These are phyloP conservation scores for Heliconius erato DNA, from an alignment of 2,888 invertebrate species.

Conservation along the genomic window DNA sequence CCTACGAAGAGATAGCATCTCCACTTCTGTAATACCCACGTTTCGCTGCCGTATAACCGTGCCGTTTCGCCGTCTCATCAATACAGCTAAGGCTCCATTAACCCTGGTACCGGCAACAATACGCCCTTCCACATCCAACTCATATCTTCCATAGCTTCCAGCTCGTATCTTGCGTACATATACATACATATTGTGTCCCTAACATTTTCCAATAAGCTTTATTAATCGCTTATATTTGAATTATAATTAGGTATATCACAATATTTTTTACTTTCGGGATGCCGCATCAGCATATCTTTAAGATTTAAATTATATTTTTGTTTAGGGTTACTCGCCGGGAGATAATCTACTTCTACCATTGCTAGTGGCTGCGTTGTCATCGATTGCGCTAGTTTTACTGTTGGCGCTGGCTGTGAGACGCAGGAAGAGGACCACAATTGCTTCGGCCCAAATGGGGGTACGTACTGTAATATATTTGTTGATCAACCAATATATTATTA, in stretches of 20 bases:
- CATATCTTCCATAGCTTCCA: no score
- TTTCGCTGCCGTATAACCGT: no score
- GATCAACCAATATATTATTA: not conserved
- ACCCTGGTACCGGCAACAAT: no score
- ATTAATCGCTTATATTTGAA: conserved; percentile 1
- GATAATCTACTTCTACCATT: conserved; percentile 86
- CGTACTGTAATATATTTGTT: not conserved
- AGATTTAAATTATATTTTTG: conserved; percentile 39
- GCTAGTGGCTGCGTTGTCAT: conserved; percentile 82
- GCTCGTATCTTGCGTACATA: not conserved
- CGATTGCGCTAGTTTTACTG: conserved; percentile 77
- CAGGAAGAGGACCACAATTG: conserved; percentile 69
- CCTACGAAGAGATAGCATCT: no score
- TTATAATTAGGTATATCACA: not conserved
- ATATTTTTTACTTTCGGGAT: not conserved
- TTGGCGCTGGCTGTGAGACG: conserved; percentile 84
- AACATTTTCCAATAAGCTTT: not conserved
- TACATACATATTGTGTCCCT: not conserved
- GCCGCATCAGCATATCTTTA: not conserved
- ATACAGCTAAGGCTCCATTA: no score
- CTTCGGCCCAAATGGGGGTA: conserved; percentile 78
- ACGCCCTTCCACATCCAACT: no score
- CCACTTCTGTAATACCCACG: no score
- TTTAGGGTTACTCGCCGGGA: conserved; percentile 86
- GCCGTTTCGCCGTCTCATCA: no score